Evolutionary conservation across 1,140 invertebrate genomes (phyloP).

Genomic region (Drosophila neocordata): DNA sequence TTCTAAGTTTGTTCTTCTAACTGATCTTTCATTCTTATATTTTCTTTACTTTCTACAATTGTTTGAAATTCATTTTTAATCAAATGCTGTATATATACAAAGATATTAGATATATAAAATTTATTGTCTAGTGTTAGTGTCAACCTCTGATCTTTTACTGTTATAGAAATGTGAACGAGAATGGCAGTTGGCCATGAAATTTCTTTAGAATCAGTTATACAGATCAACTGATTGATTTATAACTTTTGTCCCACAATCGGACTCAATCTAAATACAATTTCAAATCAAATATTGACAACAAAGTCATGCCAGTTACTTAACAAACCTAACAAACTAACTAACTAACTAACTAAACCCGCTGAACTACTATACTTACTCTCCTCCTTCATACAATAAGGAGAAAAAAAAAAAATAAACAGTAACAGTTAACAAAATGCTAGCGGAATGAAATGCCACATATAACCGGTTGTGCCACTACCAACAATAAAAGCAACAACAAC

Average conservation of each 20-base stretch:
- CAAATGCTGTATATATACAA: no score
- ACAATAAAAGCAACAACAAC: slow-evolving; percentile 18
- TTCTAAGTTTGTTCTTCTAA: no score
- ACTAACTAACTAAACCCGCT: slow-evolving; percentile 4
- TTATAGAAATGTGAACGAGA: background rate
- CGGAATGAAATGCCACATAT: slow-evolving; percentile 44
- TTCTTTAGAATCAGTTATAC: slow-evolving; percentile 13
- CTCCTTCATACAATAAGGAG: background rate
- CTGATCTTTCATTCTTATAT: no score
- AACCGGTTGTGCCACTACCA: slow-evolving; percentile 9
- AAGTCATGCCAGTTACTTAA: slow-evolving; percentile 53
- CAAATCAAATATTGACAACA: slow-evolving; percentile 30
- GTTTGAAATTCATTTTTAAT: no score
- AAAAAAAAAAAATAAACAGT: slow-evolving; percentile 16
- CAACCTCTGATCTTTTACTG: slow-evolving; percentile 1
- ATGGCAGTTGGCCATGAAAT: slow-evolving; percentile 21
- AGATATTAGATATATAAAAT: background rate
- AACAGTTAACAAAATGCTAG: slow-evolving; percentile 65
- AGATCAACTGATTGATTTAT: slow-evolving; percentile 42
- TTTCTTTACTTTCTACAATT: no score
- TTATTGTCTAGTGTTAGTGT: background rate
- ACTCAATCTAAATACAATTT: slow-evolving; percentile 27
- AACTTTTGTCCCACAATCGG: slow-evolving; percentile 38
- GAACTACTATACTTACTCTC: slow-evolving; percentile 2
- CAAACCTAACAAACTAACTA: background rate